These are phyloP conservation scores for Colletes latitarsis DNA, from an alignment of 1,140 invertebrate species.

Conservation along the genomic window DNA sequence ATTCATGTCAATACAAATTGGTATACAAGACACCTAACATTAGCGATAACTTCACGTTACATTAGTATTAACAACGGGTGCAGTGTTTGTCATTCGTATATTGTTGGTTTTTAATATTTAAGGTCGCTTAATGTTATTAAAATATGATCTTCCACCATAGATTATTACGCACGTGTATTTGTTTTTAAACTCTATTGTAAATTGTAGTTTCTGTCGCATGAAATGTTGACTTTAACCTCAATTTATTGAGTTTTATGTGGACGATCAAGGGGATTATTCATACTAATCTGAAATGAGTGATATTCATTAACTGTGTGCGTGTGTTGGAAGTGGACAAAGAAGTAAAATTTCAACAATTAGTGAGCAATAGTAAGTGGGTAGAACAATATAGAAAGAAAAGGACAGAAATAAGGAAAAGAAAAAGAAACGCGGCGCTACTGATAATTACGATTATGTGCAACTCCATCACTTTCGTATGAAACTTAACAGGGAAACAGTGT, in stretches of 20 bases:
- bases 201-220: not conserved
- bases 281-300: slow-evolving; percentile 30
- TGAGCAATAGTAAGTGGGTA: not conserved
- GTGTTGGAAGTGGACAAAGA: slow-evolving; percentile 24
- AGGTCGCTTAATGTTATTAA: slow-evolving; percentile 8
- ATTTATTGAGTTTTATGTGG: slow-evolving; percentile 1
- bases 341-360: slow-evolving; percentile 20
- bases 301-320: slow-evolving; percentile 20
- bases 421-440: slow-evolving; percentile 16
- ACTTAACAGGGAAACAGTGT: slow-evolving; percentile 29
- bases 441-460: slow-evolving; percentile 43
- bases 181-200: not conserved
- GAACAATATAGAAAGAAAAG: slow-evolving; percentile 2
- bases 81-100: not conserved
- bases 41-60: slow-evolving; percentile 24
- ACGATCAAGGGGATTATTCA: slow-evolving; percentile 14
- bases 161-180: not conserved
- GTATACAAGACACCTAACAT: not conserved
- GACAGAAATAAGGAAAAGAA: slow-evolving; percentile 24
- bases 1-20: not conserved
- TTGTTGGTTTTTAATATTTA: slow-evolving; percentile 16
- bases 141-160: not conserved
- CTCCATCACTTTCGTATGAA: slow-evolving; percentile 40
- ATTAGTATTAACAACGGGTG: slow-evolving; percentile 24
- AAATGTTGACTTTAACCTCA: not conserved